These are phyloP conservation scores for Salvelinus namaycush DNA, from an alignment of 2,113 vertebrate genomes.

Conservation along the genomic window DNA sequence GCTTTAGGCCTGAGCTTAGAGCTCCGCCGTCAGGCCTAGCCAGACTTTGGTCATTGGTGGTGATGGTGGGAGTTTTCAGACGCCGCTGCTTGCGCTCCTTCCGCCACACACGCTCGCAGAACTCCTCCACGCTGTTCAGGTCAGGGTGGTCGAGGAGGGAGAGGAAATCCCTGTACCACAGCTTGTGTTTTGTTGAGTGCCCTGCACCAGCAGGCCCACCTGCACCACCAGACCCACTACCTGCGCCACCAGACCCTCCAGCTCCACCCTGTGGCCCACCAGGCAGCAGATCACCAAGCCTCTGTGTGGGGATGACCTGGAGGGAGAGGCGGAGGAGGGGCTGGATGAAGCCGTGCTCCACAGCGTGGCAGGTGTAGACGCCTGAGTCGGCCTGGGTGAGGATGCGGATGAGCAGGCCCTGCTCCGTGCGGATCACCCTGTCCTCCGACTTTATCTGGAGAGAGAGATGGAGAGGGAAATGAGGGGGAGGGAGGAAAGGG, in stretches of 20 bases:
- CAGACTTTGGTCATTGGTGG: background rate
- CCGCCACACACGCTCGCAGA: slow-evolving; percentile 97
- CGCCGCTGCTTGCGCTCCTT: slow-evolving; percentile 92
- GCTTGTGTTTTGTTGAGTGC: slow-evolving; percentile 83
- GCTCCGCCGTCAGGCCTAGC: slow-evolving; percentile 31
- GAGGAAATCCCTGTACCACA: slow-evolving; percentile 98
- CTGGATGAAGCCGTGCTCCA: slow-evolving; percentile 96
- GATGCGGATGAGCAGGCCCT: slow-evolving; percentile 90
- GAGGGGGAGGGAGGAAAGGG: background rate
- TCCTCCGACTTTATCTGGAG: slow-evolving; percentile 86
- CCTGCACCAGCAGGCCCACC: slow-evolving; percentile 38
- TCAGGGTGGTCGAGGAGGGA: slow-evolving; percentile 95
- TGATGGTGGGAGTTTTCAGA: slow-evolving; percentile 73
- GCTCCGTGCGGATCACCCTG: slow-evolving; percentile 84
- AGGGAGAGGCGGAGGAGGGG: slow-evolving; percentile 89
- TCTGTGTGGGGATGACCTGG: slow-evolving; percentile 90
- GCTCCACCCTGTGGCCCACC: slow-evolving; percentile 61
- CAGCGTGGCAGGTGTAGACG: slow-evolving; percentile 88
- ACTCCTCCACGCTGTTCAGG: slow-evolving; percentile 96
- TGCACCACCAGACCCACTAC: slow-evolving; percentile 61
- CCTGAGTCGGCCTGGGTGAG: slow-evolving; percentile 84
- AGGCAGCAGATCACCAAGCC: slow-evolving; percentile 87
- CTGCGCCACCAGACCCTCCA: slow-evolving; percentile 74
- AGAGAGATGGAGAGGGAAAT: slow-evolving; percentile 6
- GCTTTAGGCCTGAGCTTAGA: slow-evolving; percentile 38